Base-by-base conservation (phyloP, 1,140 invertebrate genomes). In the Solenopsis fugax region DNA sequence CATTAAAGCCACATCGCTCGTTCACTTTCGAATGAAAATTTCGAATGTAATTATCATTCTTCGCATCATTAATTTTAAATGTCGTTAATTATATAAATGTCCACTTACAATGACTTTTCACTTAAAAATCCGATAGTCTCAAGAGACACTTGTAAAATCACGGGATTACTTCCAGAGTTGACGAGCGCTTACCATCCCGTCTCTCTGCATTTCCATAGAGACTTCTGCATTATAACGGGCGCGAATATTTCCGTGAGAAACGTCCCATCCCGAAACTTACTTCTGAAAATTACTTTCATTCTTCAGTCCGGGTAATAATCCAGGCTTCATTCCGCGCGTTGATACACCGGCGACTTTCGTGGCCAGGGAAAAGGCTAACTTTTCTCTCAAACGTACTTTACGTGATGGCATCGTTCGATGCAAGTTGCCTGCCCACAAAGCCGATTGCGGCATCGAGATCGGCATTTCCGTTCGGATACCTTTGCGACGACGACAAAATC, bases 391-490 rank as follows among this genome's bases (percentile, higher is more conserved):
- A 60, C 9, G 80, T 48, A 62, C 18, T 84, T 75, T 75, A 73
- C 56, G 58, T 75, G 80, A 84, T 60, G 29, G 45, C 41, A 50
- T 84, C 54, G 54, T 56, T 60, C 41, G 67, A 75, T 72, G 54
- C 54, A 48, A 73, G 67, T 84, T 84, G 69, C 52, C n/a, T 48
- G 7, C 41, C 41, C 41, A 60, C 54, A 84, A 84, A 84, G 80
- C 80, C 71, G 80, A 84, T 84, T 84, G 54, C 45, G 69, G 41
- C 80, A 60, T 73, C 69, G 54, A 60, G 69, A 84, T 60, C 69
- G 52, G 24, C 56, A 84, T 84, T 71, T 84, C 54, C 41, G 24
- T 60, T 58, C 45, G 41, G 69, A 84, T 84, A 62, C 41, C 65
- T 82, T 72, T 64, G 60, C 48, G 75, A 84, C 41, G 80, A 73